phyloP scores from a whole-genome alignment of 2,113 vertebrate genomes.

The Catharus fuscescens region DNA sequence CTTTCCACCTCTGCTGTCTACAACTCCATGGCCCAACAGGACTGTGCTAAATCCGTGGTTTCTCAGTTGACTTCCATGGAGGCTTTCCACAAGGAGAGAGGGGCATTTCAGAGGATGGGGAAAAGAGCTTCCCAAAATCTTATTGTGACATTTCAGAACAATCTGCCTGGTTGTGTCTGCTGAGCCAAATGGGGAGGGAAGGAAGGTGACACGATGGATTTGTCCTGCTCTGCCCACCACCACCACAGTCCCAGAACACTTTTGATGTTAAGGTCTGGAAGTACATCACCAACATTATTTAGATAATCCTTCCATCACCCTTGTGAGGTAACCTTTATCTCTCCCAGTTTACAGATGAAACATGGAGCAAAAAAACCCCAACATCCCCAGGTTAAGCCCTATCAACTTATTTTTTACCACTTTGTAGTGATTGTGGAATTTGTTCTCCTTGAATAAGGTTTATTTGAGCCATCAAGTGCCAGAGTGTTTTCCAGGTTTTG shows the following conservation, averaged over 20 bases:
- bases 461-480: background rate
- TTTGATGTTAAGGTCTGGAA: background rate
- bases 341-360: background rate
- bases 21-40: background rate
- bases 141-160: background rate
- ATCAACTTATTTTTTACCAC: background rate
- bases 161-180: background rate
- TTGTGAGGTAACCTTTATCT: background rate
- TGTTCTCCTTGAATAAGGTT: background rate
- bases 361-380: background rate
- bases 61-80: background rate
- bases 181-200: background rate
- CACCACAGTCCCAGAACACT: background rate
- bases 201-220: background rate
- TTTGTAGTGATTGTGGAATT: background rate
- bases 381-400: background rate
- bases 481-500: background rate
- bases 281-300: background rate
- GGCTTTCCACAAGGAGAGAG: background rate
- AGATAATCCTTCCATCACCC: background rate
- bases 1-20: slow-evolving; percentile 20
- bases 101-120: background rate
- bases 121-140: background rate
- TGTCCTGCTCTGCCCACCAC: background rate
- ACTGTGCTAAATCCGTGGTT: background rate